These are phyloP conservation scores for Microcaecilia unicolor DNA, from an alignment of 2,797 vertebrate genomes.

Conservation along the genomic window DNA sequence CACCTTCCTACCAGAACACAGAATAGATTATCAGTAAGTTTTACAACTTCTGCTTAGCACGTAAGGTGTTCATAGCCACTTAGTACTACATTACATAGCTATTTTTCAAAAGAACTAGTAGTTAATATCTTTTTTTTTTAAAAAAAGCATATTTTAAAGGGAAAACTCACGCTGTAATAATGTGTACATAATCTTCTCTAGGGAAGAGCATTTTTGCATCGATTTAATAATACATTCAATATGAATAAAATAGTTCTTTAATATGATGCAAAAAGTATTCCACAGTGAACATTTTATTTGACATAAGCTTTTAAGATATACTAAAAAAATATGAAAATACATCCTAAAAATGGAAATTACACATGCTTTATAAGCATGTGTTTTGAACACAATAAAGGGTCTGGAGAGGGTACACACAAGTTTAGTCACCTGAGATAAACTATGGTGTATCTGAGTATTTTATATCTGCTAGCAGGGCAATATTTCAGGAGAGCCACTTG, in stretches of 20 bases:
- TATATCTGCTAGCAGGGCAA: conserved; percentile 49
- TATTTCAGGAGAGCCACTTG: conserved; percentile 46
- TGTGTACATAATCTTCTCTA: conserved; percentile 40
- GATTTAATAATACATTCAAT: conserved; percentile 58
- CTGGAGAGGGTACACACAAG: too few relatives aligned
- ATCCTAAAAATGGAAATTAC: conserved; percentile 29
- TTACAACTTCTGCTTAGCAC: conserved; percentile 23
- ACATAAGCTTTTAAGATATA: conserved; percentile 29
- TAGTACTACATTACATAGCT: conserved; percentile 25
- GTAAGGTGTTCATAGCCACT: conserved; percentile 16
- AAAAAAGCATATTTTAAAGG: conserved; percentile 25
- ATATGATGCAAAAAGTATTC: conserved; percentile 36
- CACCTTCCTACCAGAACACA: too few relatives aligned
- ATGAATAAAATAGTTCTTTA: conserved; percentile 50
- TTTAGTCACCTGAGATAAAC: conserved; percentile 63
- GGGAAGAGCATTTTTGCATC: conserved; percentile 47
- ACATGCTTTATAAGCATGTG: conserved; percentile 34
- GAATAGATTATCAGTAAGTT: too few relatives aligned
- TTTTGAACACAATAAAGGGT: conserved; percentile 40
- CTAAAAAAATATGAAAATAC: not conserved
- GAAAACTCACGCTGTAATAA: conserved; percentile 32
- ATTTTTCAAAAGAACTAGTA: too few relatives aligned
- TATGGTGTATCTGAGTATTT: conserved; percentile 53
- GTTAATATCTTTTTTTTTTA: too few relatives aligned
- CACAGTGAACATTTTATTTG: conserved; percentile 35